phyloP scores from a whole-genome alignment of 2,113 vertebrate genomes.

The Gnathonemus longibarbis region DNA sequence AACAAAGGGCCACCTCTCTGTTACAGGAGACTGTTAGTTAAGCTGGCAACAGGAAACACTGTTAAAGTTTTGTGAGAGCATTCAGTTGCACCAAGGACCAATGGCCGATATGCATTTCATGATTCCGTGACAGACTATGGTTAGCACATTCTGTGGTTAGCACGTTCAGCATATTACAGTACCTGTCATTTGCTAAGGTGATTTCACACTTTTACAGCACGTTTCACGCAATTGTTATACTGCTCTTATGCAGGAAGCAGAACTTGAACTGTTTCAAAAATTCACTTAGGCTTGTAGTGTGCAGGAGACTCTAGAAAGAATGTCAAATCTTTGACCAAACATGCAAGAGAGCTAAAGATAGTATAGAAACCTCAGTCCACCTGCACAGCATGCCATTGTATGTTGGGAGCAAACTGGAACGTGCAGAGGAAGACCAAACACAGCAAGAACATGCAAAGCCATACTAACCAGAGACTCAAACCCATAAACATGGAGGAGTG shows the following conservation, averaged over 20 bases:
- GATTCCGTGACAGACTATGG: not conserved
- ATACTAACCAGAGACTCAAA: not conserved
- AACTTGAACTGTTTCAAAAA: not conserved
- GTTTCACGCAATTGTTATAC: not conserved
- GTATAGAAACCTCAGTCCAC: not conserved
- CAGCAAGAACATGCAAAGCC: not conserved
- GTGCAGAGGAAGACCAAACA: not conserved
- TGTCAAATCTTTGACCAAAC: not conserved
- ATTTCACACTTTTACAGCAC: not conserved
- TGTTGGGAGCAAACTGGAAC: not conserved
- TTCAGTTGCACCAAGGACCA: not conserved
- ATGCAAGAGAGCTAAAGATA: not conserved
- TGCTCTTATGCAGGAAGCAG: not conserved
- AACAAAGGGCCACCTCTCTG: not conserved
- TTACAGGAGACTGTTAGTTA: not conserved
- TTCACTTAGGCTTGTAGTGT: not conserved
- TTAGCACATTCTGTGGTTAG: not conserved
- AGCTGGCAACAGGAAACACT: not conserved
- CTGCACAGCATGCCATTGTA: not conserved
- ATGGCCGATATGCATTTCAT: not conserved
- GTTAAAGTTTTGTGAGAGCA: not conserved
- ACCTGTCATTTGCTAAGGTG: not conserved
- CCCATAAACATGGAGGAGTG: not conserved
- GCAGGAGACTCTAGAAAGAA: not conserved
- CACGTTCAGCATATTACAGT: not conserved